These are phyloP conservation scores for Chymomyza caudatula DNA, from an alignment of 2,888 invertebrate species.

Conservation along the genomic window DNA sequence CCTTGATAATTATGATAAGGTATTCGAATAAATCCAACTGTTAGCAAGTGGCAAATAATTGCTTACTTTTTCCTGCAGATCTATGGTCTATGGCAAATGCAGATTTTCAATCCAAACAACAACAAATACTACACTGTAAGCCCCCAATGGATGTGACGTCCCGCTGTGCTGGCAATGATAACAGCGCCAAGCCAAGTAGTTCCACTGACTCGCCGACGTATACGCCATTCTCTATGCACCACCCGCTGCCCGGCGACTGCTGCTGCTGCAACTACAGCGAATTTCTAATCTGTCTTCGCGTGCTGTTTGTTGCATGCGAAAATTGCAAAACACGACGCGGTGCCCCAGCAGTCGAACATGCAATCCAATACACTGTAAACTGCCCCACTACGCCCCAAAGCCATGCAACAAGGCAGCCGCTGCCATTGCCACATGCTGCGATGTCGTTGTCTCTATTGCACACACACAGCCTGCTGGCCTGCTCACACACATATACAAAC, in stretches of 20 bases:
- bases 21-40: not conserved
- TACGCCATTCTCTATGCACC: not conserved
- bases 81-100: not conserved
- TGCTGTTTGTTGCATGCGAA: slow-evolving; percentile 65
- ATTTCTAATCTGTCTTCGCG: slow-evolving; percentile 70
- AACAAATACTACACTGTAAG: not conserved
- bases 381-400: slow-evolving; percentile 12
- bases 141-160: not conserved
- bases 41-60: not conserved
- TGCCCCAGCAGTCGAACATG: slow-evolving; percentile 42
- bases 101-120: not conserved
- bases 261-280: slow-evolving; percentile 30
- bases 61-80: not conserved
- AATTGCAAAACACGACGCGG: slow-evolving; percentile 53
- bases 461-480: slow-evolving; percentile 8
- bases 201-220: slow-evolving; percentile 17
- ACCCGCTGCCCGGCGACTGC: no score
- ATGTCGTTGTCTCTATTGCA: slow-evolving; percentile 28
- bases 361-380: slow-evolving; percentile 42
- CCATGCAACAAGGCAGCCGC: slow-evolving; percentile 38
- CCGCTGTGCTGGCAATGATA: not conserved
- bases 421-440: slow-evolving; percentile 58
- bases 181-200: slow-evolving; percentile 20
- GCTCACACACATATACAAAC: slow-evolving; percentile 20
- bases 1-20: not conserved